These are phyloP conservation scores for Drosophila miranda DNA, from an alignment of 1,140 invertebrate genomes.

Conservation along the genomic window DNA sequence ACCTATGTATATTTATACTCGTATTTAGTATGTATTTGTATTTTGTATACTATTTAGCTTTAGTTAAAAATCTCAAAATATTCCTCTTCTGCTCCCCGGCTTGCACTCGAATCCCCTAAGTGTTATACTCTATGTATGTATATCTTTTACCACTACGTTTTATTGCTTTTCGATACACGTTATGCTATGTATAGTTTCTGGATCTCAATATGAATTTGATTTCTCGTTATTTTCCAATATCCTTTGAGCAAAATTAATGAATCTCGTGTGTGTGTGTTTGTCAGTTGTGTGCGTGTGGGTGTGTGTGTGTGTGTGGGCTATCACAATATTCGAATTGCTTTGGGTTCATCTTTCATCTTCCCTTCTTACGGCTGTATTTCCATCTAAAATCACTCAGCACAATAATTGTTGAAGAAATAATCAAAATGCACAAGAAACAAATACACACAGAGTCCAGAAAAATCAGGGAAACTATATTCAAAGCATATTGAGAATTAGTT, in stretches of 20 bases:
- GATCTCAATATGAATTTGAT: constrained; percentile 61
- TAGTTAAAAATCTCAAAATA: constrained; percentile 28
- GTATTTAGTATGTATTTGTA: constrained; percentile 24
- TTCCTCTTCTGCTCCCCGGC: background rate
- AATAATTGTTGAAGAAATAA: constrained; percentile 17
- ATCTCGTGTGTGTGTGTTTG: constrained; percentile 16
- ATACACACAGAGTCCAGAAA: constrained; percentile 23
- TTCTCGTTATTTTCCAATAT: constrained; percentile 24
- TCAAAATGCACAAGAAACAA: constrained; percentile 6
- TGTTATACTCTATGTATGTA: constrained; percentile 36
- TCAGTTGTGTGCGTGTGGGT: constrained; percentile 13
- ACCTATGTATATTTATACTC: background rate
- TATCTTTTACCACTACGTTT: constrained; percentile 76
- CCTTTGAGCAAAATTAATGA: constrained; percentile 73
- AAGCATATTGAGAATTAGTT: constrained; percentile 18
- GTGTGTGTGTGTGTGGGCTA: constrained; percentile 61
- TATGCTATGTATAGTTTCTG: constrained; percentile 67
- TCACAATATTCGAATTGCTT: constrained; percentile 79
- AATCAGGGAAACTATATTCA: constrained; percentile 24
- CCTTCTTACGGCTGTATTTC: constrained; percentile 25
- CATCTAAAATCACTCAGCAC: constrained; percentile 36
- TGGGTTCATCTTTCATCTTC: constrained; percentile 41
- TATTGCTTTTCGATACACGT: constrained; percentile 82
- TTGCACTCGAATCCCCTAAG: constrained; percentile 2
- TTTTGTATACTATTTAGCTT: constrained; percentile 14